Evolutionary conservation across 2,797 vertebrate species (phyloP), one percentile per base, ranked within the genome.

Genomic region (Scarus forsteni): DNA sequence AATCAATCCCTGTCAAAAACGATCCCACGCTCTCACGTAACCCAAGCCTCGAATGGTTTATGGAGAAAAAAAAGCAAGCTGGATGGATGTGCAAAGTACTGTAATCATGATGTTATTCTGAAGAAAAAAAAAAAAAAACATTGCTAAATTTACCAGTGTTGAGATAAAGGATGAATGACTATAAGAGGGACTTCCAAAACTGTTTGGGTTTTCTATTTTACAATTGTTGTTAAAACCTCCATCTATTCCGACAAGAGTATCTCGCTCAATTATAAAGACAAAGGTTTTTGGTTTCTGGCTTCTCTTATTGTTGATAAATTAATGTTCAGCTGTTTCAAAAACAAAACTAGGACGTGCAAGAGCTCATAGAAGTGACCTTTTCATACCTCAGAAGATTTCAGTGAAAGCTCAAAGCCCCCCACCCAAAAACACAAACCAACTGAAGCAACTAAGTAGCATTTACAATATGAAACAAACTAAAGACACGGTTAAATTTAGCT

Each of bases 361-460:
- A 80, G 64, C 70, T 79, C 53, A 83, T 66, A 80, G 46, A 80
- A 58, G 69, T 90, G 78, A 89, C 83, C 84, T 82, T 75, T 84
- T 86, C 75, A 85, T 79, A 85, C 80, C 63, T 44, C 70, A 67
- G 46, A 78, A 80, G 76, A 85, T 76, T 64, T 77, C 65, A 58
- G 55, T 68, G 77, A 87, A 66, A 78, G 73, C 43, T 75, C 68
- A 82, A 80, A 71, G 66, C 52, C 34, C 73, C 65, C 52, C 38
- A 40, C 14, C 27, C 13, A 38, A 40, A 11, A 69, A 75, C 58
- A 68, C 72, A 64, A 63, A 89, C 49, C 75, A 81, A 80, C 75
- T 65, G 70, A 89, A 90, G 85, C 79, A 89, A 85, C 79, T 83
- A 91, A 87, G 56, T 73, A 83, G 78, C 80, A 89, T 87, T 86